phyloP scores from a whole-genome alignment of 2,797 vertebrate genomes.

The Rousettus madagascariensis region DNA sequence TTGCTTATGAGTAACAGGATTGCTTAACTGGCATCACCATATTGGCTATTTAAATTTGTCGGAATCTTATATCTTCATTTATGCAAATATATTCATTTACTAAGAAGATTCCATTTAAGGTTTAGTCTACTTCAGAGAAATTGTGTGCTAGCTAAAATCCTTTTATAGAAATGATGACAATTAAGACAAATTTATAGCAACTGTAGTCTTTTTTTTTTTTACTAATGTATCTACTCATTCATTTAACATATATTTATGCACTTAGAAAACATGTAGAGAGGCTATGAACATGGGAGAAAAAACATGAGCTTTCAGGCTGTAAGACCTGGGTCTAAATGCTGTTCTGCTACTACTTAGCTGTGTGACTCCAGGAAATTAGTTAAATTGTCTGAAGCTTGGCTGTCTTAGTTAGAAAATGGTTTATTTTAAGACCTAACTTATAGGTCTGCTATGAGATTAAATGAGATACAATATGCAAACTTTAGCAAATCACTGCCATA shows the following conservation, averaged over 20 bases:
- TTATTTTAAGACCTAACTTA: neutral
- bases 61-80: constrained; percentile 26
- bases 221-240: neutral
- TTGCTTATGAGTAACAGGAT: neutral
- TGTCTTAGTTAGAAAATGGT: neutral
- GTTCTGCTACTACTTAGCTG: neutral
- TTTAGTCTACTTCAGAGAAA: constrained; percentile 30
- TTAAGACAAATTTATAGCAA: neutral
- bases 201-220: neutral
- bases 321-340: neutral
- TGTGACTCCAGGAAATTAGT: neutral
- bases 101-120: constrained; percentile 12
- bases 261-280: neutral
- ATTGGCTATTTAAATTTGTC: constrained; percentile 31
- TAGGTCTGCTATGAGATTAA: neutral
- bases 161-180: constrained; percentile 45
- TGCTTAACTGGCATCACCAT: neutral
- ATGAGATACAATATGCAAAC: neutral
- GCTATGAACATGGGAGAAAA: neutral
- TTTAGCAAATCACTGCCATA: neutral
- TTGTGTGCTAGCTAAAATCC: neutral
- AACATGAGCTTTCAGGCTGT: neutral
- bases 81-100: constrained; percentile 42
- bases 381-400: neutral
- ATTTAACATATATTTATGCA: neutral